phyloP scores from a whole-genome alignment of 2,888 invertebrate genomes.

The Euzophera pinguis region DNA sequence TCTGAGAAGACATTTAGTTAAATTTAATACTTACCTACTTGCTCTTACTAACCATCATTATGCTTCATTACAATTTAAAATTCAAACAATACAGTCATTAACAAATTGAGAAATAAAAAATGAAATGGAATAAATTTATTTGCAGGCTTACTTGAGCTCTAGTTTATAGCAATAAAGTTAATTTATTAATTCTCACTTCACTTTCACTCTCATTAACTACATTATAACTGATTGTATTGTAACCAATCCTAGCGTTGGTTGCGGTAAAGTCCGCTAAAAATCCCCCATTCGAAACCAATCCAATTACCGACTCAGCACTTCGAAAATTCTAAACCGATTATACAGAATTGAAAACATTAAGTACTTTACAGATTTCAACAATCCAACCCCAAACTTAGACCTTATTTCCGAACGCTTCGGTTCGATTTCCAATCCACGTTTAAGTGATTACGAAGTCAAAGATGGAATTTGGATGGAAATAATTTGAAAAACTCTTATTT shows the following conservation, averaged over 20 bases:
- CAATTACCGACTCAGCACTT: constrained; percentile 74
- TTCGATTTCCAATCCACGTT: constrained; percentile 38
- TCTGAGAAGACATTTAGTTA: too few species aligned
- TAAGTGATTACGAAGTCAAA: constrained; percentile 63
- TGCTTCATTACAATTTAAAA: constrained; percentile 5
- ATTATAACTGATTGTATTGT: constrained; percentile 47
- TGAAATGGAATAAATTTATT: too few species aligned
- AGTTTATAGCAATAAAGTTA: too few species aligned
- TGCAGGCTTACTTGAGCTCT: too few species aligned
- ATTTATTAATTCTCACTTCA: constrained; percentile 12
- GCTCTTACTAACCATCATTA: too few species aligned
- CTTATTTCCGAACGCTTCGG: constrained; percentile 41
- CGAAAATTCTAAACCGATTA: constrained; percentile 80
- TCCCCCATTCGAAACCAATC: constrained; percentile 57
- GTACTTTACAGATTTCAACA: constrained; percentile 66
- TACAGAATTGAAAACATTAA: constrained; percentile 79
- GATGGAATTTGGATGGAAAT: constrained; percentile 69
- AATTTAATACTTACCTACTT: too few species aligned
- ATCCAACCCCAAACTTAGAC: constrained; percentile 44
- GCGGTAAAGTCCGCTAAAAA: constrained; percentile 56
- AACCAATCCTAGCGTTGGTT: constrained; percentile 29
- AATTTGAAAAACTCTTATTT: constrained; percentile 70
- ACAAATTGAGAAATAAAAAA: too few species aligned
- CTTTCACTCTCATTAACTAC: constrained; percentile 30
- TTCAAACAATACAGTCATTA: constrained; percentile 8